Percentiles rank a stretch among this genome's conserved stretches.
phyloP scores from a whole-genome alignment of 2,888 invertebrate species.

The Nephrocerus scutellatus region DNA sequence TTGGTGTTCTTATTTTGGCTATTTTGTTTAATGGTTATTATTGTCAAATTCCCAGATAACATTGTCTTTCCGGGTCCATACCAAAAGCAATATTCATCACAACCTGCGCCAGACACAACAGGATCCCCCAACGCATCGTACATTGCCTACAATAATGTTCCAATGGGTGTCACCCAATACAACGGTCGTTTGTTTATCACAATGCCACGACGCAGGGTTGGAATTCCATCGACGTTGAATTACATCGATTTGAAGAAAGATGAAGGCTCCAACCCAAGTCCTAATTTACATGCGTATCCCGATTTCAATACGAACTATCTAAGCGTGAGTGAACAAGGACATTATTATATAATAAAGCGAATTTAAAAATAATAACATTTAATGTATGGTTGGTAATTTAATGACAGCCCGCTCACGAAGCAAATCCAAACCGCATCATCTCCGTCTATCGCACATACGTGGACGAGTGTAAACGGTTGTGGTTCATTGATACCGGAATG shows the following conservation, averaged over 20 bases:
- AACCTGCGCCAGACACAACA: neutral
- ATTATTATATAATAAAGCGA: neutral
- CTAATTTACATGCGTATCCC: slow-evolving; percentile 42
- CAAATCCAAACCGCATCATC: slow-evolving; percentile 46
- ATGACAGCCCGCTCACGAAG: slow-evolving; percentile 16
- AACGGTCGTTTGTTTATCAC: slow-evolving; percentile 61
- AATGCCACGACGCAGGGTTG: slow-evolving; percentile 61
- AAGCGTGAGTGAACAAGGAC: slow-evolving; percentile 23
- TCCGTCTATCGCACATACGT: slow-evolving; percentile 66
- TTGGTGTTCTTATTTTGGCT: no score
- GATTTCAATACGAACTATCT: slow-evolving; percentile 37
- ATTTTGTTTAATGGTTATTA: no score
- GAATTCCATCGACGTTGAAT: slow-evolving; percentile 59
- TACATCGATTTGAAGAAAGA: slow-evolving; percentile 42
- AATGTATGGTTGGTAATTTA: neutral
- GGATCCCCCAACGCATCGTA: slow-evolving; percentile 24
- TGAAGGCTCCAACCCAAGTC: slow-evolving; percentile 28
- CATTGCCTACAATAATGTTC: slow-evolving; percentile 44
- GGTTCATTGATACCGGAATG: slow-evolving; percentile 73
- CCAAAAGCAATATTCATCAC: no score
- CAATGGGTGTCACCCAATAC: slow-evolving; percentile 42
- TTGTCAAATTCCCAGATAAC: no score
- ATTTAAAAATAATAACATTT: neutral
- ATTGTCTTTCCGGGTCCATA: no score
- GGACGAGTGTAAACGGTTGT: slow-evolving; percentile 65